Conservation (phyloP, 2,888 invertebrate species). For the Buathra laborator region DNA sequence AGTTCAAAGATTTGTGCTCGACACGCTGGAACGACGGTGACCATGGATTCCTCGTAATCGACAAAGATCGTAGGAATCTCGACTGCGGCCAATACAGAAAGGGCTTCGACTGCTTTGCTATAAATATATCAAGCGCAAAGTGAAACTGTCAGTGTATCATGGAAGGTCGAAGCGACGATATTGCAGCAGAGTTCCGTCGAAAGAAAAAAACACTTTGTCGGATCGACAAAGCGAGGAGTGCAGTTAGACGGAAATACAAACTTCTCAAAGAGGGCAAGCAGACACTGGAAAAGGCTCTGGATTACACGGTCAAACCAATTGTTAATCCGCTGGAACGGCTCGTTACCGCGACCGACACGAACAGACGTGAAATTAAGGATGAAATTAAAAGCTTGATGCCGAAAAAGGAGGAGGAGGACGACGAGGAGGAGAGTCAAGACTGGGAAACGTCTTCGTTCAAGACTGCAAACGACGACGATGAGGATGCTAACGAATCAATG, state of each 20-base stretch:
- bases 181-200: conserved; percentile 20
- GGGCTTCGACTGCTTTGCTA: conserved; percentile 36
- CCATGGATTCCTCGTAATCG: conserved; percentile 31
- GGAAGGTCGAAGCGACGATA: neutral
- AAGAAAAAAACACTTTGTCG: conserved; percentile 24
- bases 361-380: conserved; percentile 18
- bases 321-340: conserved; percentile 32
- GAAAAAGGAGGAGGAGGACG: neutral
- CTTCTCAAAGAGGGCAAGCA: conserved; percentile 32
- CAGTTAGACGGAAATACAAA: conserved; percentile 34
- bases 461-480: conserved; percentile 24
- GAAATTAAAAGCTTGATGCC: conserved; percentile 19
- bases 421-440: neutral
- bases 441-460: conserved; percentile 21
- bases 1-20: conserved; percentile 30
- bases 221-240: conserved; percentile 23
- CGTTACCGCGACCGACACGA: neutral
- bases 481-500: neutral
- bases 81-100: conserved; percentile 23
- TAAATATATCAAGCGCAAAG: conserved; percentile 28
- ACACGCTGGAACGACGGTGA: conserved; percentile 33
- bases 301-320: conserved; percentile 24
- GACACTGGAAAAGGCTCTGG: conserved; percentile 18
- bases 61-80: conserved; percentile 36
- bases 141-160: conserved; percentile 8